Evolutionary conservation across 2,888 invertebrate species (phyloP), one percentile per base, ranked within the genome.

Genomic region (Nymphalis polychloros): DNA sequence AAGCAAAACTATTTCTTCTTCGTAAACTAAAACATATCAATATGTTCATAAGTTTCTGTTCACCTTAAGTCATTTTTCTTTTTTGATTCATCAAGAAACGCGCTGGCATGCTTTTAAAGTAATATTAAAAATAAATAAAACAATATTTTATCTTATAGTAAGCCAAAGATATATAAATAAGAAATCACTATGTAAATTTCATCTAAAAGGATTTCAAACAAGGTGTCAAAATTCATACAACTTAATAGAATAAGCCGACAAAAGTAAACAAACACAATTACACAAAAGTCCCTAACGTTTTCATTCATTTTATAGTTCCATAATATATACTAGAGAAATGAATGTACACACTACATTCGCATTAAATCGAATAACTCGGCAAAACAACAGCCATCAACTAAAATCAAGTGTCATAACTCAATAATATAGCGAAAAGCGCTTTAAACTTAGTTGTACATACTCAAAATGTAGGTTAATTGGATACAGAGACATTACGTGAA

Each of bases 391-490:
- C 67, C 64, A 69, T 73, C 66, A 71, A 72, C 71, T 72, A 71
- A 70, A 74, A 73, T 71, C 64, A 68, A 75, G 71, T 70, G 72
- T 69, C 73, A 70, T 73, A 75, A 75, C 69, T 73, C 69, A 75
- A 75, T 75, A 69, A 67, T 72, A 62, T 72, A 69, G 52, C 50
- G 63, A 68, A 71, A 68, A 69, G 66, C 65, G 49, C 62, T 63
- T 66, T 66, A 68, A 67, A 72, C 71, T 73, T 69, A 69, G 61
- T 23, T 23, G 49, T 49, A 41, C 59, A 31, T 57, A 63, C 53
- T 55, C 17, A 1, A 52, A 17, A 17, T 55, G 17, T 27, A 55
- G 53, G 17, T 27, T 55, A 55, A 55, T 31, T 55, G 27, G 27
- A 31, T 31, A 55, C 53, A 55, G 53, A 55, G 53, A 31, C 27